Base-by-base conservation (phyloP, 2,888 invertebrate species). In the Acanthosepion lycidas region DNA sequence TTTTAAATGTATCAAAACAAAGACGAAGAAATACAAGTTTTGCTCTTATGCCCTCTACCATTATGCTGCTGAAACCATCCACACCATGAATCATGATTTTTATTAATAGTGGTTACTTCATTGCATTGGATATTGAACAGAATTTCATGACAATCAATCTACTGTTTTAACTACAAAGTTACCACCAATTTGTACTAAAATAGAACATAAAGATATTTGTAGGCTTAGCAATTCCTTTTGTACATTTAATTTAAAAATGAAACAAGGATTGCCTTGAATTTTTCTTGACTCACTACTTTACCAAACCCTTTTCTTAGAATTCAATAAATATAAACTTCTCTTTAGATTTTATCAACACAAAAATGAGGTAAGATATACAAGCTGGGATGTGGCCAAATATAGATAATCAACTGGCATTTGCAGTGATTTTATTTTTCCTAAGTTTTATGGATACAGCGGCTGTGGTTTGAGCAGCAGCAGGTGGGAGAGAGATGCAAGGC, bases 371-470 rank as follows among this genome's bases (percentile, higher is more conserved):
- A n/a, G 18, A 78, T 78, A 78, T 78, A 78, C 78, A n/a, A 78
- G n/a, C 12, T 33, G 78, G n/a, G 78, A 78, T n/a, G 18, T n/a
- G n/a, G 78, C 78, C 78, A 78, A n/a, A n/a, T 78, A 78, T 78
- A 78, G 78, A 78, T 78, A 78, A 78, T 78, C 78, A 78, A 78
- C 33, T n/a, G 23, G 78, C 78, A n/a, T 78, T 78, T 78, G 78
- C 78, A 78, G 33, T 78, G 78, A 78, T 78, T 78, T 42, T 42
- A 42, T 42, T 42, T 42, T 78, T 78, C 33, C 15, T 78, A n/a
- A 78, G 78, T 5, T n/a, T n/a, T n/a, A 78, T 18, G 78, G 33
- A 78, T n/a, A 33, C 78, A n/a, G 15, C n/a, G 18, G 78, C 8
- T 78, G 12, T 3, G n/a, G 15, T 9, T 9, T 8, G 18, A 15